These are phyloP conservation scores for Omphaloscelis lunosa DNA, from an alignment of 2,888 invertebrate species.

Conservation along the genomic window DNA sequence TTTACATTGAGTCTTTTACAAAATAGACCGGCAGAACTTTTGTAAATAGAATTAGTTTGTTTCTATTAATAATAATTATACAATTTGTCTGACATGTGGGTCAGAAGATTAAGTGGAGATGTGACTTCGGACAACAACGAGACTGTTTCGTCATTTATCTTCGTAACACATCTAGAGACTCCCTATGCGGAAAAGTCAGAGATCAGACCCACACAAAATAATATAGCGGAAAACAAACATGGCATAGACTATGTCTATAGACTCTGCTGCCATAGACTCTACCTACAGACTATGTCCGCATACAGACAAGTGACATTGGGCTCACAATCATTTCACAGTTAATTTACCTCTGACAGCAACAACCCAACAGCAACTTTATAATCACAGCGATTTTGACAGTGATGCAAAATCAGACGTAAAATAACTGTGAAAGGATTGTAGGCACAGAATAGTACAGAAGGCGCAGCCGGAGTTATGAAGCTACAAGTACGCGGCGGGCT, in stretches of 20 bases:
- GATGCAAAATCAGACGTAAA: no score
- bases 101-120: conserved; percentile 24
- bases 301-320: no score
- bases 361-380: no score
- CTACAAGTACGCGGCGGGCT: no score
- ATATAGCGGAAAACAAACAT: neutral
- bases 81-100: conserved; percentile 39
- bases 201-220: neutral
- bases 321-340: no score
- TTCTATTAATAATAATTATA: conserved; percentile 35
- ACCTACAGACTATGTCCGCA: no score
- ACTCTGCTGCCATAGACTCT: neutral
- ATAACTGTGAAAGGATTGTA: no score
- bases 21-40: neutral
- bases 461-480: no score
- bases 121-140: conserved; percentile 32
- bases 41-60: neutral
- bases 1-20: neutral
- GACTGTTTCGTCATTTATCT: conserved; percentile 38
- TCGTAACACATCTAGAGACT: conserved; percentile 20
- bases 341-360: no score
- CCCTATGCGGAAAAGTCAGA: neutral
- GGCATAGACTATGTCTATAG: neutral
- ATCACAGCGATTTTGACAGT: no score
- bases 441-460: no score